Percentiles rank a stretch among this genome's conserved stretches.
phyloP scores from a whole-genome alignment of 2,113 vertebrate genomes.

The Pollachius pollachius region DNA sequence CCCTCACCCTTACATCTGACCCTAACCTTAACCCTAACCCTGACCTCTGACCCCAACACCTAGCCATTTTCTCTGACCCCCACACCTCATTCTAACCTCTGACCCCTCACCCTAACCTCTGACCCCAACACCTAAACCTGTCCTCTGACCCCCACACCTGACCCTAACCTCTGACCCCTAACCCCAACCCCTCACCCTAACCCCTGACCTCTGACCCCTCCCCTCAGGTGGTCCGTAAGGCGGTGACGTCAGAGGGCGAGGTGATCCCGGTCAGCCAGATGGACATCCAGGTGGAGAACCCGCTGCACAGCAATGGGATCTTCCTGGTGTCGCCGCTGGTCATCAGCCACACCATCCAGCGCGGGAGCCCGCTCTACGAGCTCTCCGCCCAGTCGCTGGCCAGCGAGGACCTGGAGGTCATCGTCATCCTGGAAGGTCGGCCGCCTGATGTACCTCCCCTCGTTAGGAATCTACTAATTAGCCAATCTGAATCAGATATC shows the following conservation, averaged over 20 bases:
- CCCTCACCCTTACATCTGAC: neutral
- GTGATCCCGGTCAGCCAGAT: slow-evolving; percentile 80
- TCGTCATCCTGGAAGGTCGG: slow-evolving; percentile 79
- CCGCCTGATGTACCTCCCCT: neutral
- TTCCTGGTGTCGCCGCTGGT: slow-evolving; percentile 83
- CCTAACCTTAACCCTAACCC: no score
- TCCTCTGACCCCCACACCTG: no score
- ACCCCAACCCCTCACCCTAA: no score
- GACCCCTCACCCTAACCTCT: neutral
- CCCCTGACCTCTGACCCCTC: no score
- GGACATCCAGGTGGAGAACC: slow-evolving; percentile 84
- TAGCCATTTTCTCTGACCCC: no score
- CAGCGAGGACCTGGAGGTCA: slow-evolving; percentile 76
- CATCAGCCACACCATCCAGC: slow-evolving; percentile 81
- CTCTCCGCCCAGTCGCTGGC: slow-evolving; percentile 72
- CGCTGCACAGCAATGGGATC: slow-evolving; percentile 79
- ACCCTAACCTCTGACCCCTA: neutral
- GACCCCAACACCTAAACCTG: neutral
- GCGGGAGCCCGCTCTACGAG: slow-evolving; percentile 77
- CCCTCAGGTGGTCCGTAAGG: slow-evolving; percentile 74
- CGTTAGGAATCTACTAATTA: neutral
- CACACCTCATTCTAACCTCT: no score
- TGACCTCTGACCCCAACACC: no score
- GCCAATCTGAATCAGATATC: neutral
- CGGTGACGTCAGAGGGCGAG: slow-evolving; percentile 77